Base-by-base conservation (phyloP, 1,140 invertebrate species). In the Trichomalopsis sarcophagae region DNA sequence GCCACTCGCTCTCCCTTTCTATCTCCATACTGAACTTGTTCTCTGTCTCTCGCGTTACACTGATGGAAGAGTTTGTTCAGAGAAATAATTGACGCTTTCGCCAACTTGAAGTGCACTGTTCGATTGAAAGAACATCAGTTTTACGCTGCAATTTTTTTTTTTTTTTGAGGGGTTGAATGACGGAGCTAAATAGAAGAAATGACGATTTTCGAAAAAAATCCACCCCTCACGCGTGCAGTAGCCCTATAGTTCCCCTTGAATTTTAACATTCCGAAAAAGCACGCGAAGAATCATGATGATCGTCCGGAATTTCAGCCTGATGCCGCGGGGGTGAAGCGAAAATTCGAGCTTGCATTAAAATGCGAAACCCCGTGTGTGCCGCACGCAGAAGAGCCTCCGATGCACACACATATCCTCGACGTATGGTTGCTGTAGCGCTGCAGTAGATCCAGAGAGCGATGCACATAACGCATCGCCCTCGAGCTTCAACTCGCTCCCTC, bases 231-330 rank as follows among this genome's bases (percentile, higher is more conserved):
- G 2, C 1, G 30, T 2, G 23, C 33, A 6, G 14, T 9, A 71
- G 13, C 10, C 68, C 68, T 47, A 62, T 7, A 6, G 4, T 9
- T 21, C 68, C 40, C 44, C 71, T 13, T 27, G 30, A 66, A 23
- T 78, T 78, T 78, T 84, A 78, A 84, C 78, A 78, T 84, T 47
- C 75, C 33, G n/a, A 76, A 55, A 55, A 76, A 40, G 17, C 62
- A 71, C 40, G 82, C 9, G 23, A 50, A 33, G 66, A 84, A 71
- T 84, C 75, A 33, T 17, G n/a, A 78, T 2, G 23, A 84, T 55
- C 66, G 79, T 50, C 47, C 44, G 30, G 40, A 73, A 74, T 23
- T 40, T 14, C 13, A 33, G 21, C n/a, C 21, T 66, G 23, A 36
- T n/a, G 27, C 73, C 1, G 30, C 13, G n/a, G 33, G 33, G 11